Base-by-base conservation (phyloP, 2,888 invertebrate genomes). In the Drosophila yooni region DNA sequence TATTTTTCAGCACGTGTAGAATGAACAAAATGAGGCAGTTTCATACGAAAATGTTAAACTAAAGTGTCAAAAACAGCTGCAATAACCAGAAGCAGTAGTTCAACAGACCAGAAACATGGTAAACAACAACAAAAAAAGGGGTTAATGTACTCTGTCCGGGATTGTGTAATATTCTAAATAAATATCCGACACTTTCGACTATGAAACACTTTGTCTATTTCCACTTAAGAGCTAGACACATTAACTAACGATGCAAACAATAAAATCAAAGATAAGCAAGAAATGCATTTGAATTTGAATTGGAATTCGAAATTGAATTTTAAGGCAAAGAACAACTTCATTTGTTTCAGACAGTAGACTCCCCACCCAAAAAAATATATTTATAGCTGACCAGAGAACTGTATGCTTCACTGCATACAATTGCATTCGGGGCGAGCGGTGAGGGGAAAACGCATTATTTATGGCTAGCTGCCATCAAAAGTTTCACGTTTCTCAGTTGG, bases 371-470 rank as follows among this genome's bases (percentile, higher is more conserved):
- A 74, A 57, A 58, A 66, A 59, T 29, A 57, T 88, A 87, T 83
- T 87, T 79, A 82, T 84, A 87, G 85, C 82, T 72, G 50, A 15
- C n/a, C 62, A 66, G 53, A 66, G 61, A 82, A 83, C 72, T 70
- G 58, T 59, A 68, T 63, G 82, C 66, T 40, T 53, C 51, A 77
- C 52, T 64, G 71, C 66, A 64, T 67, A 48, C 18, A 53, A 65
- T 43, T 57, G 21, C 29, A 13, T 31, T 21, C 34, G 15, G 48
- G 48, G 7, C 15, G 15, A 25, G 46, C 15, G 46, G 15, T 21
- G 21, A 46, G 15, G 46, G 25, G 15, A 25, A n/a, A 51, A 36
- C 69, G 62, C 74, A 84, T 88, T 79, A 86, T 83, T 83, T 76
- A 88, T 86, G 74, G 79, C 81, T 71, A 71, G 72, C 40, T 75